Conservation (phyloP, 2,888 invertebrate species). For the Standfussiana lucernea region DNA sequence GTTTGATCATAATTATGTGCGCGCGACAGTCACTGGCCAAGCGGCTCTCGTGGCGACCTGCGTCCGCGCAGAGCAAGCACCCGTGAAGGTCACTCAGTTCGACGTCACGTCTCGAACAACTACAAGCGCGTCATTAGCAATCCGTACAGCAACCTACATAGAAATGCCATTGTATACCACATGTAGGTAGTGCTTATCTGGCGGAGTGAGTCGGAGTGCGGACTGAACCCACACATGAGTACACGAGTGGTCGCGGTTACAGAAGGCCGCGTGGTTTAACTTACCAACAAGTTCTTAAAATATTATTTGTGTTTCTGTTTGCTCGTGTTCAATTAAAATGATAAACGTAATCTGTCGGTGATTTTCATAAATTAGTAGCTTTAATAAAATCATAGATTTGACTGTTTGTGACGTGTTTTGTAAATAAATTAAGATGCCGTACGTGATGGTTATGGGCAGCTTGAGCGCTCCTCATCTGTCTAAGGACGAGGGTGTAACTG, state of each 20-base stretch:
- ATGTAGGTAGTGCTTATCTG: constrained; percentile 77
- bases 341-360: constrained; percentile 73
- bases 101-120: constrained; percentile 78
- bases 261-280: constrained; percentile 74
- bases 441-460: constrained; percentile 89
- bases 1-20: constrained; percentile 42
- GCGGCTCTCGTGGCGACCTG: constrained; percentile 37
- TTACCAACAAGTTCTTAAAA: constrained; percentile 53
- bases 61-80: constrained; percentile 79
- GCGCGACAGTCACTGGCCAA: constrained; percentile 47
- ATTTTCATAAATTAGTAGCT: constrained; percentile 61
- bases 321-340: constrained; percentile 74
- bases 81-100: constrained; percentile 86
- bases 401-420: constrained; percentile 46
- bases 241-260: constrained; percentile 76
- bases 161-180: constrained; percentile 70
- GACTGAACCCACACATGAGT: constrained; percentile 84
- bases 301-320: constrained; percentile 34
- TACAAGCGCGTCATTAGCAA: constrained; percentile 70
- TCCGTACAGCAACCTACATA: constrained; percentile 68
- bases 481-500: constrained; percentile 87
- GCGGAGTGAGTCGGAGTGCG: constrained; percentile 80
- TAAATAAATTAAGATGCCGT: constrained; percentile 82
- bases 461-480: constrained; percentile 86
- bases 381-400: constrained; percentile 35